Evolutionary conservation across 2,797 vertebrate genomes (phyloP), one percentile per base, ranked within the genome.

Genomic region (Channallabes apus): DNA sequence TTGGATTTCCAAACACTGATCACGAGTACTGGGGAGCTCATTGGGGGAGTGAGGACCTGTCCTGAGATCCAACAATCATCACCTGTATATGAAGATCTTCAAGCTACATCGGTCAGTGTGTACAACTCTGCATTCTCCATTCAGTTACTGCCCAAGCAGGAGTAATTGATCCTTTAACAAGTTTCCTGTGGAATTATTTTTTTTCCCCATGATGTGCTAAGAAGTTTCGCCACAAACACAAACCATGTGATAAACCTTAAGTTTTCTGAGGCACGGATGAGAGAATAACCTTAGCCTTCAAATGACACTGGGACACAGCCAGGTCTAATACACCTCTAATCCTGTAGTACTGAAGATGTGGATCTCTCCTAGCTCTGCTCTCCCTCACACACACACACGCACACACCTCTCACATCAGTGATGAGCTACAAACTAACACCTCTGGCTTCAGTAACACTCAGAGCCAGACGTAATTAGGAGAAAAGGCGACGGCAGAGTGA

Each of bases 381-480:
- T 61, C 32, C 11, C 76, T 38, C 76, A 78, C 22, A 78, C 58
- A 61, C 58, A 61, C 6, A 46, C 22, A 78, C 58, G 38, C 58
- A 6, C 38, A 46, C 58, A 61, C 58, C 32, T 38, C 76, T 38
- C 76, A 78, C 76, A 61, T 67, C 82, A 68, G 51, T 1, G 8
- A 46, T 41, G 41, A 46, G 72, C 18, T 56, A 65, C 41, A 54
- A 65, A 65, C 71, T 59, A 83, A n/a, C 32, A 68, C 58, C 4
- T 35, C 35, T 6, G 12, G 82, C 58, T 51, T 64, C 29, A 71
- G 8, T 46, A 35, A n/a, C 69, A 64, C 58, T 75, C 82, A 4
- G 69, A 51, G 56, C 41, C 69, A 83, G 38, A 62, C 18, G 15
- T 65, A 62, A 75, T 83, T 75, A 67, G 82, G 82, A 83, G 71